Conservation (phyloP, 2,113 vertebrate genomes). For the Epinephelus lanceolatus region DNA sequence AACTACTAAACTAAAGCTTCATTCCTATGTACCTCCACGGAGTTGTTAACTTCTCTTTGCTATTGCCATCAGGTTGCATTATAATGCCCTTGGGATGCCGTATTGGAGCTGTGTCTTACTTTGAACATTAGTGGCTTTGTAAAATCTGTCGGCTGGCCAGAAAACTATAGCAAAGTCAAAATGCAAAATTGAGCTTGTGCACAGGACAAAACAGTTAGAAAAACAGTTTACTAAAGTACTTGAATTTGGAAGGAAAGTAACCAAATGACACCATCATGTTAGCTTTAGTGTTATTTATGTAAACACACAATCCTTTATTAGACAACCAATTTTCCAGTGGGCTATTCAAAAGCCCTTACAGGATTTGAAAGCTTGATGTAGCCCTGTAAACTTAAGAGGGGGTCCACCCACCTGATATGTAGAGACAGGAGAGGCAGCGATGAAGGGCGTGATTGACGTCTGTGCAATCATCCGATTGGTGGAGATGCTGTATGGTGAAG, state of each 20-base stretch:
- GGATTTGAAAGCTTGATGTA: neutral
- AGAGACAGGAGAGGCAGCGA: slow-evolving; percentile 98
- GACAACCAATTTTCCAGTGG: too few relatives aligned
- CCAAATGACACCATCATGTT: neutral
- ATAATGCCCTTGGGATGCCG: neutral
- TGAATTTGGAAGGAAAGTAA: neutral
- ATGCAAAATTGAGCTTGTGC: neutral
- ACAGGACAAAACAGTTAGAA: neutral
- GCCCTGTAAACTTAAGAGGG: neutral
- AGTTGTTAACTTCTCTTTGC: neutral
- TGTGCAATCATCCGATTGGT: slow-evolving; percentile 99
- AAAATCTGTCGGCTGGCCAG: neutral
- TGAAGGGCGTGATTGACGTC: slow-evolving; percentile 99
- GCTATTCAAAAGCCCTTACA: neutral
- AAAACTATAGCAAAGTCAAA: neutral
- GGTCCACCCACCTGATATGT: slow-evolving; percentile 95
- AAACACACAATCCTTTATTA: neutral
- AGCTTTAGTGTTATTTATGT: neutral
- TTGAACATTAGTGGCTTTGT: slow-evolving; percentile 9
- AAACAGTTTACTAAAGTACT: neutral
- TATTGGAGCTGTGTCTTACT: neutral
- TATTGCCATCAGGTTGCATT: neutral
- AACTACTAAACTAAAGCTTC: neutral
- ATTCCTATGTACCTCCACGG: neutral
- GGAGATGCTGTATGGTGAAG: slow-evolving; percentile 98